Conservation (phyloP, 2,113 vertebrate species). For the Paramormyrops kingsleyae region DNA sequence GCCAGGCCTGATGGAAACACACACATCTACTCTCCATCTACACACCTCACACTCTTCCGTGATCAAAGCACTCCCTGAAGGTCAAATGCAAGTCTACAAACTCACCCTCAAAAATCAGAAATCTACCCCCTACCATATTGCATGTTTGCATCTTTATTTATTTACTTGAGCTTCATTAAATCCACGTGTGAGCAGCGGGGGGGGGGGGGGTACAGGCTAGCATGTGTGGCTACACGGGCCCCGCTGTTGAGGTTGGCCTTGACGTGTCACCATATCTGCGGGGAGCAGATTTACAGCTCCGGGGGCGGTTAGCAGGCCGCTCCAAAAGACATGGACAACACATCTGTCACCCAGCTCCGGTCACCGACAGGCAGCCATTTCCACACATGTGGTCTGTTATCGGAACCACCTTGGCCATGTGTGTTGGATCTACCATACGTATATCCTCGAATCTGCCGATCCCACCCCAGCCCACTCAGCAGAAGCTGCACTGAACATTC, state of each 20-base stretch:
- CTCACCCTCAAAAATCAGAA: background rate
- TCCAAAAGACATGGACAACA: background rate
- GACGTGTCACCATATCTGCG: background rate
- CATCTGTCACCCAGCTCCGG: background rate
- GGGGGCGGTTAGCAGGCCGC: background rate
- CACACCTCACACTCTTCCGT: background rate
- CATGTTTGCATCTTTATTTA: background rate
- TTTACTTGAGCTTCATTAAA: slow-evolving; percentile 6
- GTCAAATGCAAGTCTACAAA: slow-evolving; percentile 12
- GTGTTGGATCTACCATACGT: background rate
- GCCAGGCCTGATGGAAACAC: background rate
- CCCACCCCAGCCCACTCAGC: background rate
- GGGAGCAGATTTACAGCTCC: background rate
- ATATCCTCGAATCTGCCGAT: background rate
- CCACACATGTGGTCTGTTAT: background rate
- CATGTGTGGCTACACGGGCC: background rate
- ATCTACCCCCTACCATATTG: background rate
- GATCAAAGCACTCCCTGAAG: slow-evolving; percentile 1
- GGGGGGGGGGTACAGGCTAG: background rate
- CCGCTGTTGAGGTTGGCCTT: background rate
- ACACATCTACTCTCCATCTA: background rate
- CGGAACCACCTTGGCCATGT: background rate
- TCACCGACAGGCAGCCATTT: background rate
- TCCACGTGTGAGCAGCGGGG: background rate
- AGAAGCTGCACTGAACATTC: background rate